These are phyloP conservation scores for Paralichthys olivaceus DNA, from an alignment of 2,113 vertebrate species.

Conservation along the genomic window DNA sequence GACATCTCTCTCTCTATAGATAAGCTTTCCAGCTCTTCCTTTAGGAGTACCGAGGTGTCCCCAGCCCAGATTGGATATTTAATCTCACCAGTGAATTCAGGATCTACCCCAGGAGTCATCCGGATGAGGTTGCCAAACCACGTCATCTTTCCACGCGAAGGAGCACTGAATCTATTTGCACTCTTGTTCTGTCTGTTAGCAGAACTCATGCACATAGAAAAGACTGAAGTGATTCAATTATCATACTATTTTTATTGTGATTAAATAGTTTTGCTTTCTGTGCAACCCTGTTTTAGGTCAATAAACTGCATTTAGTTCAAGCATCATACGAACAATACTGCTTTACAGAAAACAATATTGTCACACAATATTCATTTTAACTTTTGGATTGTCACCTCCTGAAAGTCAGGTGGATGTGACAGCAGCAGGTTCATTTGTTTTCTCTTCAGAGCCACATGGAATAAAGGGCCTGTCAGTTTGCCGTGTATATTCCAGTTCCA, in stretches of 20 bases:
- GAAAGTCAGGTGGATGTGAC: background rate
- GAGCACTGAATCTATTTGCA: no score
- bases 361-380: background rate
- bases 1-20: no score
- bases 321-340: background rate
- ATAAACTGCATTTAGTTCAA: background rate
- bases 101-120: no score
- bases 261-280: background rate
- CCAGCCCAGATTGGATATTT: no score
- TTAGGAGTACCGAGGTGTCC: no score
- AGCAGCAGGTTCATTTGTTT: conserved; percentile 22
- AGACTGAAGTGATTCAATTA: no score
- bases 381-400: background rate
- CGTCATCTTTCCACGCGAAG: no score
- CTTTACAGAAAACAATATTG: background rate
- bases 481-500: background rate
- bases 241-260: background rate
- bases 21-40: no score
- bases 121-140: no score
- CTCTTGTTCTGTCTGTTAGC: no score
- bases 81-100: no score
- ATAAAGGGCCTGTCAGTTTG: conserved; percentile 6
- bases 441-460: background rate
- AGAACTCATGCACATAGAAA: no score
- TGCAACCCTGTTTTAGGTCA: background rate